Evolutionary conservation across 2,888 invertebrate species (phyloP), one percentile per base, ranked within the genome.

Genomic region (Sericinus montela): DNA sequence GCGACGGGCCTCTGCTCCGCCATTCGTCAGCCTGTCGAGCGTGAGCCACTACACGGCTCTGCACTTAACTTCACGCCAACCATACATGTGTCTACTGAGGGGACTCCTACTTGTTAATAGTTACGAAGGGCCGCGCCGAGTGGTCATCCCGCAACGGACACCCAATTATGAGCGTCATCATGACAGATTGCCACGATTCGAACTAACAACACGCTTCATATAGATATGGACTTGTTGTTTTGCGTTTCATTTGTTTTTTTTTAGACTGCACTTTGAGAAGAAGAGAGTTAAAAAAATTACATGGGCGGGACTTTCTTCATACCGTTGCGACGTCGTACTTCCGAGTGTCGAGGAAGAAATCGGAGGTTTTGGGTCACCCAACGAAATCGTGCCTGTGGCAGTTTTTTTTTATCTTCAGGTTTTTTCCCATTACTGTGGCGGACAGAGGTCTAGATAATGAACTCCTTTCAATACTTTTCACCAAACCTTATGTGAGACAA

Each of bases 11-110:
- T 78, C 74, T 34, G 44, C 32, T 48, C 38, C 68, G 69, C 80
- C 74, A 85, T 85, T 82, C 74, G 82, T 85, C 84, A 84, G 81
- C 48, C 79, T 83, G 59, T 58, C 59, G 52, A 25, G 49, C 58
- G 69, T 63, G 55, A 69, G 68, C 69, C 68, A 66, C 72, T 72
- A 83, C 83, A 83, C 65, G 78, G 74, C 67, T 81, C 68, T 81
- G 84, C 84, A 84, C 84, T 84, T 83, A 82, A 73, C 80, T 78
- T 69, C 68, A 65, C 48, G 53, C 45, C 54, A 41, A 52, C 63
- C 69, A 65, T 76, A 80, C 80, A 80, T 77, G 74, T 82, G 81
- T 83, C 78, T 74, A 73, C 65, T 65, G 64, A 68, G 68, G 48
- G 69, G 72, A 75, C 34, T 29, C 28, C 43, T 44, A 28, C 44